Evolutionary conservation across 2,113 vertebrate species (phyloP).

Genomic region (Carettochelys insculpta): DNA sequence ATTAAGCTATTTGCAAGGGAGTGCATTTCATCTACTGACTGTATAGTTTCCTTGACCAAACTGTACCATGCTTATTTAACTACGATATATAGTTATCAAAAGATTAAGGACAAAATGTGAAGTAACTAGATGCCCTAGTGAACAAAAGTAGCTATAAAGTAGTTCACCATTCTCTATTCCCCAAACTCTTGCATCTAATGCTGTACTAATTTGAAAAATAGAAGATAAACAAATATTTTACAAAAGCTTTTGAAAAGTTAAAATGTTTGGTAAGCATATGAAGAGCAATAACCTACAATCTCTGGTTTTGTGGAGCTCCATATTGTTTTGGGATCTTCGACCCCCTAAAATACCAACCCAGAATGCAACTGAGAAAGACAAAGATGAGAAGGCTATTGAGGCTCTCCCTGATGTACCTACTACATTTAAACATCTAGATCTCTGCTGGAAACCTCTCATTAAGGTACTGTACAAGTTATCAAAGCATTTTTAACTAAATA

Average conservation of each 20-base stretch:
- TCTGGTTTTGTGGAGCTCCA: constrained; percentile 70
- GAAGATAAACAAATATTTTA: not conserved
- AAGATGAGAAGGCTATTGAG: constrained; percentile 64
- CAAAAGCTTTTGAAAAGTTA: not conserved
- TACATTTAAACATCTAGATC: constrained; percentile 84
- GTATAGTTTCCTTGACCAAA: not conserved
- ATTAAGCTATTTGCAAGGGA: not conserved
- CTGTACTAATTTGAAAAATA: not conserved
- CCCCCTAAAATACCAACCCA: constrained; percentile 35
- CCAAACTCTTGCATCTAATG: not conserved
- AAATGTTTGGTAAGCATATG: not conserved
- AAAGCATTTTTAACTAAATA: not conserved
- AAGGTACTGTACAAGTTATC: constrained; percentile 75
- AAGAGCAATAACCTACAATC: not conserved
- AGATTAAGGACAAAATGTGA: not conserved
- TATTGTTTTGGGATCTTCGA: constrained; percentile 92
- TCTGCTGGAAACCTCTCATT: constrained; percentile 88
- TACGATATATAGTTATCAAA: not conserved
- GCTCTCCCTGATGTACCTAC: constrained; percentile 64
- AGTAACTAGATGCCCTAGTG: not conserved
- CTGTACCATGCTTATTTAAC: not conserved
- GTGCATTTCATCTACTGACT: not conserved
- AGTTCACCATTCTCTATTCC: not conserved
- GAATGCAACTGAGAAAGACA: constrained; percentile 61
- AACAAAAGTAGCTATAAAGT: not conserved